phyloP scores from a whole-genome alignment of 2,888 invertebrate species.

The Mechanitis mazaeus region DNA sequence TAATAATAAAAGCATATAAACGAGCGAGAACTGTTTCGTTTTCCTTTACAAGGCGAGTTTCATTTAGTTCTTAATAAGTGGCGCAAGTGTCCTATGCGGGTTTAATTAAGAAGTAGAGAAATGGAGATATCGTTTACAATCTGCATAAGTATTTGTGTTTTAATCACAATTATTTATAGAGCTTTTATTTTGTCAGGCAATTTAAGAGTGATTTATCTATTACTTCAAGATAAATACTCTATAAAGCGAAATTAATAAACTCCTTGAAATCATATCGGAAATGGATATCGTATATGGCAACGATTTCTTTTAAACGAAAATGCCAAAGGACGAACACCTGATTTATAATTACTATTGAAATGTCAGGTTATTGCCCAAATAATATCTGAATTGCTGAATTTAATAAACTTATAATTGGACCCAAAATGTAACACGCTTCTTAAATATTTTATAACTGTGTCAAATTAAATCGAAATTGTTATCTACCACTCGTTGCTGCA shows the following conservation, averaged over 20 bases:
- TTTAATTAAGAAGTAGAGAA: conserved; percentile 65
- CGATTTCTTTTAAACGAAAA: no score
- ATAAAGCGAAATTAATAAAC: conserved; percentile 24
- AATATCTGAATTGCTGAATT: conserved; percentile 35
- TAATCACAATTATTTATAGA: conserved; percentile 58
- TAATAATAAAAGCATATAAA: conserved; percentile 7
- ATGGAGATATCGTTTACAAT: conserved; percentile 34
- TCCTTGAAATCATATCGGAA: background rate
- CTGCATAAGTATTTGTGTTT: conserved; percentile 54
- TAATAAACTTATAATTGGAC: conserved; percentile 46
- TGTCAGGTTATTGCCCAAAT: conserved; percentile 12
- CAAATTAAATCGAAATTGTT: conserved; percentile 25
- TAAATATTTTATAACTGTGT: conserved; percentile 37
- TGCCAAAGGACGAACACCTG: no score
- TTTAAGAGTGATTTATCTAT: conserved; percentile 43
- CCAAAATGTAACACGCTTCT: conserved; percentile 38
- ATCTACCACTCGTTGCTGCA: background rate
- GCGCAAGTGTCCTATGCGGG: conserved; percentile 46
- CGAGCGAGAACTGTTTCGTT: conserved; percentile 31
- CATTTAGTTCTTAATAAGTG: conserved; percentile 67
- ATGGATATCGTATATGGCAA: no score
- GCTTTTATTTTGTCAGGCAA: conserved; percentile 42
- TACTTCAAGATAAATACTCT: conserved; percentile 40
- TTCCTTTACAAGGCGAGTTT: conserved; percentile 50
- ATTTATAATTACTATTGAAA: no score